Base-by-base conservation (phyloP, 2,888 invertebrate species). In the Candidula unifasciata region DNA sequence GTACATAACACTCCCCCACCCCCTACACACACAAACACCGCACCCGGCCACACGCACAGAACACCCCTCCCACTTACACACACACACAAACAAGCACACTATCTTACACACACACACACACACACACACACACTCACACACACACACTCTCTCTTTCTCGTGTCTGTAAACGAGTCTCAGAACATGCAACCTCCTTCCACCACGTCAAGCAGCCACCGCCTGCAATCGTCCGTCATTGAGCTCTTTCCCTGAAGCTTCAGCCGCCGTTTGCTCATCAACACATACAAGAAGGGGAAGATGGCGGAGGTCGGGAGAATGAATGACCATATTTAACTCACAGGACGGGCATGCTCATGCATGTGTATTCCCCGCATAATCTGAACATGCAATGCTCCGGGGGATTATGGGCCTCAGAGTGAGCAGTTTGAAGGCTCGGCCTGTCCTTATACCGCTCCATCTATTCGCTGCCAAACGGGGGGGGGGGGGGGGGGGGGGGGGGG, bases 241-340 rank as follows among this genome's bases (percentile, higher is more conserved):
- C 52, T 10, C 37, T 6, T n/a, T 33, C 52, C 27, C 52, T 27
- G 44, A 44, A 6, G 44, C 13, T 44, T 44, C 44, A 44, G 44
- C 44, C 60, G n/a, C 3, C 24, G 60, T 33, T 54, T 30, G 54
- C 54, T 74, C 74, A 74, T 18, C 30, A 74, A 33, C 74, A 54
- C 3, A 74, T 74, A 74, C 44, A 74, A 54, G 24, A 30, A 30
- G 30, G 16, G 27, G 30, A 68, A 30, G 52, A 73, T n/a, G 35
- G 24, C 21, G 27, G 74, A 33, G 54, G 33, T 13, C n/a, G 0
- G 52, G 24, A 68, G 27, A 74, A 74, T 54, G 54, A 74, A 74
- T 74, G 74, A 54, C 54, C 74, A 33, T 74, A 74, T 74, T 74
- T 74, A 74, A 74, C 74, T 74, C 74, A 74, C 54, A 74, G 54